A percentile compares a stretch with the other conserved stretches of the same genome.
Evolutionary conservation across 2,113 vertebrate species (phyloP).

Genomic region (Butorides virescens): DNA sequence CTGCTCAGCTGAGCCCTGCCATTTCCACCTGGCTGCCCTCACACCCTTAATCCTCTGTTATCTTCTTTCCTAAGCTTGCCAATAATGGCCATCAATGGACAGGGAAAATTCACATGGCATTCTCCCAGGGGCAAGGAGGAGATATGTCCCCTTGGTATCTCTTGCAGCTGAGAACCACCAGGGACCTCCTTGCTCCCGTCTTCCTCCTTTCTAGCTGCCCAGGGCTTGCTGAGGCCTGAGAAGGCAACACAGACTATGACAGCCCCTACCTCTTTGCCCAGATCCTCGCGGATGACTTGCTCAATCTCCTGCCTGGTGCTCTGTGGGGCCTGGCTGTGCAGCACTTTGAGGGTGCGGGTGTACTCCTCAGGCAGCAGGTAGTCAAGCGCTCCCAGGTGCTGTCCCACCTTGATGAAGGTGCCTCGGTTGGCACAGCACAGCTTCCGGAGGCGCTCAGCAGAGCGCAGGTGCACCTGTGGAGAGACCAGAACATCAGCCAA

Average conservation of each 20-base stretch:
- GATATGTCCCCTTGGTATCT: background rate
- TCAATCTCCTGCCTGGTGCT: constrained; percentile 89
- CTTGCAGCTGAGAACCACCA: background rate
- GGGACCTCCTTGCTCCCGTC: background rate
- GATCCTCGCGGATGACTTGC: constrained; percentile 91
- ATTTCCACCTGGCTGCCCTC: background rate
- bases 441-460: constrained; percentile 88
- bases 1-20: background rate
- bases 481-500: background rate
- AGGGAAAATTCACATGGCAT: background rate
- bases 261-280: constrained; percentile 88
- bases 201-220: background rate
- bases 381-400: constrained; percentile 93
- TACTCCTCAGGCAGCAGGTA: constrained; percentile 95
- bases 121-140: background rate
- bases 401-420: constrained; percentile 98
- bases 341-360: constrained; percentile 90
- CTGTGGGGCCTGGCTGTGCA: constrained; percentile 91
- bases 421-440: constrained; percentile 96
- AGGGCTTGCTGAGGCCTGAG: background rate
- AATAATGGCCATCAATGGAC: background rate
- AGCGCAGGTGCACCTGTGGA: constrained; percentile 88
- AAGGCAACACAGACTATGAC: background rate
- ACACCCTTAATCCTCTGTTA: background rate
- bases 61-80: background rate